A percentile compares a stretch with the other conserved stretches of the same genome.
These are phyloP conservation scores for Notolepis coatsorum DNA, from an alignment of 2,797 vertebrate genomes.

Conservation along the genomic window DNA sequence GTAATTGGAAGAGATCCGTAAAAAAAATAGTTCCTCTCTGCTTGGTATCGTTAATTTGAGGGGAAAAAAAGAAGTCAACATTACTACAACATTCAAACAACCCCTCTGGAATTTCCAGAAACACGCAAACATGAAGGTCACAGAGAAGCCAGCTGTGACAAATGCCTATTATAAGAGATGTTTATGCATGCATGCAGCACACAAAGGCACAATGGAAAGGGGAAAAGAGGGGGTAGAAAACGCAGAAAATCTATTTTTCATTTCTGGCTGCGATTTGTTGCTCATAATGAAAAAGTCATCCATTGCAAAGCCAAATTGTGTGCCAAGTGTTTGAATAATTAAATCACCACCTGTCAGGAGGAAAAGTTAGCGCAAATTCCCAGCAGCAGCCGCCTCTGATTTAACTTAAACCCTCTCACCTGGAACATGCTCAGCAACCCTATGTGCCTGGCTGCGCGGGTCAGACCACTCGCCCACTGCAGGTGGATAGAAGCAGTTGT, in stretches of 20 bases:
- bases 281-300: constrained; percentile 57
- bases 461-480: constrained; percentile 54
- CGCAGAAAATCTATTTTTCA: constrained; percentile 9
- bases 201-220: not conserved
- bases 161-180: constrained; percentile 13
- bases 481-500: constrained; percentile 71
- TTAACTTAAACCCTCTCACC: constrained; percentile 64
- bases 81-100: constrained; percentile 12
- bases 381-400: constrained; percentile 46
- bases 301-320: constrained; percentile 54
- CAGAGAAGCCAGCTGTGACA: constrained; percentile 8
- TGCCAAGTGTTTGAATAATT: constrained; percentile 70
- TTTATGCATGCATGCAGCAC: constrained; percentile 26
- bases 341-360: constrained; percentile 70
- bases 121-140: constrained; percentile 29
- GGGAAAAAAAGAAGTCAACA: constrained; percentile 33
- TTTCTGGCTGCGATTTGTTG: constrained; percentile 35
- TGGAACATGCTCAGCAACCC: constrained; percentile 48
- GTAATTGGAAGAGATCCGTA: constrained; percentile 55
- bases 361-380: constrained; percentile 58
- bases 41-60: constrained; percentile 38
- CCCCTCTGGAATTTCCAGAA: constrained; percentile 26
- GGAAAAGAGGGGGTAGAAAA: constrained; percentile 2
- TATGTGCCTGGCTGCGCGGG: constrained; percentile 57
- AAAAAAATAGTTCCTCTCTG: constrained; percentile 34